A percentile compares a stretch with the other conserved stretches of the same genome.
Conservation (phyloP, 30 jellyfish, hydroid and myxozoan genomes). For the Hydractinia symbiolongicarpus region DNA sequence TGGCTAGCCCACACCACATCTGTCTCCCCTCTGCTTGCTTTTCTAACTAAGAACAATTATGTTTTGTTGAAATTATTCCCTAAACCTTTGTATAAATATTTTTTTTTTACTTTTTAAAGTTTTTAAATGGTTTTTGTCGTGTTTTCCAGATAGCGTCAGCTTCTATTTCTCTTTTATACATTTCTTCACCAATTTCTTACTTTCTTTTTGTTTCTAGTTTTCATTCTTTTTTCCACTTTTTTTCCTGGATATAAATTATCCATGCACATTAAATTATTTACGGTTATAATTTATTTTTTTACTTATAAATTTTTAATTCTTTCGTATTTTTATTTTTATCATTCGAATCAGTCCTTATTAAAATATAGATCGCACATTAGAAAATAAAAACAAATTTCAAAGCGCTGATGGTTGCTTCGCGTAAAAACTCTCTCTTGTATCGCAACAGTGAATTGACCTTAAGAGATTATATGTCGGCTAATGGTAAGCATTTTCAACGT, state of each 20-base stretch:
- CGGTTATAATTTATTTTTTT: not conserved
- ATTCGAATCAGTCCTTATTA: not conserved
- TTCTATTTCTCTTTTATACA: not conserved
- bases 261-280: constrained; percentile 1
- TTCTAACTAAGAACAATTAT: too few species aligned
- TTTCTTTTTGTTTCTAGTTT: not conserved
- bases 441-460: too few species aligned
- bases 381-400: not conserved
- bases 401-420: too few species aligned
- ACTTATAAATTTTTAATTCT: not conserved
- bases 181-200: not conserved
- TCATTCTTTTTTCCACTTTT: not conserved
- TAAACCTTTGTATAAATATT: not conserved
- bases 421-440: too few species aligned
- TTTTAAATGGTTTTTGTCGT: not conserved
- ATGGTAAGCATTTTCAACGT: too few species aligned
- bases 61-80: not conserved
- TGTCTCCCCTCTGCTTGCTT: too few species aligned
- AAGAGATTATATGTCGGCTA: too few species aligned
- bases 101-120: not conserved
- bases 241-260: constrained; percentile 7
- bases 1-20: too few species aligned
- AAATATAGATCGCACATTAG: not conserved
- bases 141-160: not conserved
- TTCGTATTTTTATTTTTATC: not conserved